Conservation (phyloP, 2,888 invertebrate genomes). For the Cacoxenus indagator region DNA sequence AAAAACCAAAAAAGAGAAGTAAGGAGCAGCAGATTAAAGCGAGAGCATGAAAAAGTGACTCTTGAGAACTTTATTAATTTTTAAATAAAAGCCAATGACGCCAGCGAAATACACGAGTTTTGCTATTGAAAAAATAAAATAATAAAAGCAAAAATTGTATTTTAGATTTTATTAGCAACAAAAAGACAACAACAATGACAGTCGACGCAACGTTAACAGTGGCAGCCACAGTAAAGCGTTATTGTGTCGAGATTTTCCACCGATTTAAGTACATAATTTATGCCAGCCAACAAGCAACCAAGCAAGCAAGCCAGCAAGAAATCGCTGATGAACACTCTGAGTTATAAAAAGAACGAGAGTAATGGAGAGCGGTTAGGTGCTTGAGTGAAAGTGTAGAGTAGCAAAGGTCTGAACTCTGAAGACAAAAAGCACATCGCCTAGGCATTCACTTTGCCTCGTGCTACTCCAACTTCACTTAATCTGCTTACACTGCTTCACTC, state of each 20-base stretch:
- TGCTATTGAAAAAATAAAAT: too few relatives aligned
- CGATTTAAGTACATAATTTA: conserved; percentile 19
- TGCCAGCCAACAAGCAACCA: neutral
- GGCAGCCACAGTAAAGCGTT: neutral
- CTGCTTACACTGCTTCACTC: too few relatives aligned
- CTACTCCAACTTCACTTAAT: too few relatives aligned
- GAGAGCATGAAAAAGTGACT: neutral
- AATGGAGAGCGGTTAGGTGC: too few relatives aligned
- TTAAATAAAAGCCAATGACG: conserved; percentile 15
- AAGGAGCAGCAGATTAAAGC: neutral
- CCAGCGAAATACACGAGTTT: neutral
- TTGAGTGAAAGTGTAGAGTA: too few relatives aligned
- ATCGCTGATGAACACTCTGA: neutral
- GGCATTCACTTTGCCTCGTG: too few relatives aligned
- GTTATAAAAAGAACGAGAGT: too few relatives aligned
- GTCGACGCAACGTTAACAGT: neutral
- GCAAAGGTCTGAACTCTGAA: too few relatives aligned
- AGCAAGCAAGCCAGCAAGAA: neutral
- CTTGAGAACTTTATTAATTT: conserved; percentile 15
- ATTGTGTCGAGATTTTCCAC: conserved; percentile 11
- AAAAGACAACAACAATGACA: neutral
- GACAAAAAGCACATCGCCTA: too few relatives aligned
- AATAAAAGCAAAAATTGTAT: conserved; percentile 5
- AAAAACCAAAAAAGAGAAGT: neutral
- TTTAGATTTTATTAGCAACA: conserved; percentile 16